phyloP scores from a whole-genome alignment of 2,113 vertebrate species.

The Crypturellus undulatus region DNA sequence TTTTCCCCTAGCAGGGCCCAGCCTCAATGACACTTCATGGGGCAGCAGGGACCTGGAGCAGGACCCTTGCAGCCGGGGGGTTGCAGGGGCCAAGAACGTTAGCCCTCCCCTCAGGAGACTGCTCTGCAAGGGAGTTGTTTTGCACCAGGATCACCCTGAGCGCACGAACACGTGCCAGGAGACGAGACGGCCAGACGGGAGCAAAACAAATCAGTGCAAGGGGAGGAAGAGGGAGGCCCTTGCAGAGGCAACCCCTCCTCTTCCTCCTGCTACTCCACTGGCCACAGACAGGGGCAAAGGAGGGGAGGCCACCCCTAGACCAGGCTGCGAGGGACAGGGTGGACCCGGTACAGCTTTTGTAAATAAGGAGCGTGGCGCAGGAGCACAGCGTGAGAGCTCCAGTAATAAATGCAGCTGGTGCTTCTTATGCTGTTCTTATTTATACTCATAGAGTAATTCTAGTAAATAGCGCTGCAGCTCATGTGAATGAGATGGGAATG shows the following conservation, averaged over 20 bases:
- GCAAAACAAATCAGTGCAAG: background rate
- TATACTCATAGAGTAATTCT: background rate
- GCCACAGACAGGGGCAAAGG: background rate
- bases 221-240: background rate
- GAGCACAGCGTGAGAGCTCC: background rate
- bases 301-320: background rate
- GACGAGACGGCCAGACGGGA: background rate
- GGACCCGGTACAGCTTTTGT: background rate
- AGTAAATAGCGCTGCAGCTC: background rate
- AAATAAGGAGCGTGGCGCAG: background rate
- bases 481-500: background rate
- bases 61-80: too few species aligned
- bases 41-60: too few species aligned
- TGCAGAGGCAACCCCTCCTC: background rate
- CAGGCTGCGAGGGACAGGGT: background rate
- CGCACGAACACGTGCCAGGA: background rate
- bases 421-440: background rate
- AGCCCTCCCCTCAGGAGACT: background rate
- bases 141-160: background rate
- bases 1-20: too few species aligned
- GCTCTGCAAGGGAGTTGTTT: background rate
- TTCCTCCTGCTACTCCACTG: background rate
- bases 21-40: background rate
- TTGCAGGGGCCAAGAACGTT: too few species aligned
- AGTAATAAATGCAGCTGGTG: background rate